Percentiles rank a stretch among this genome's conserved stretches.
Evolutionary conservation across 2,888 invertebrate genomes (phyloP).

Genomic region (Abscondita cerata): DNA sequence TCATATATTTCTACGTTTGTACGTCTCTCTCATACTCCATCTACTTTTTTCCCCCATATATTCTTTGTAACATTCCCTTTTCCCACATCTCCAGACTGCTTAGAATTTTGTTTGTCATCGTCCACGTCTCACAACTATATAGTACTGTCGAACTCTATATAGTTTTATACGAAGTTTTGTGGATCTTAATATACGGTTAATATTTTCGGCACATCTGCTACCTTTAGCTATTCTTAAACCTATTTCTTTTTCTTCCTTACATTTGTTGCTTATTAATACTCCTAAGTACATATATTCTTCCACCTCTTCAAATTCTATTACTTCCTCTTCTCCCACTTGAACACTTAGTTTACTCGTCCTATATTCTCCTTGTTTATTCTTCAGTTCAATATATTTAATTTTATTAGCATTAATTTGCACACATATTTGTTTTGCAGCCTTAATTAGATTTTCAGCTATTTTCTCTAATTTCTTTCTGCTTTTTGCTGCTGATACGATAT

Average conservation of each 20-base stretch:
- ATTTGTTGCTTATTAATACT: constrained; percentile 4
- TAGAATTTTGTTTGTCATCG: constrained; percentile 11
- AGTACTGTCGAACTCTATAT: constrained; percentile 1
- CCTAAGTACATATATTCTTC: constrained; percentile 14
- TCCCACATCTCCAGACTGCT: constrained; percentile 17
- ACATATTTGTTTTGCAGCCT: not conserved
- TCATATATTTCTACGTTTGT: constrained; percentile 9
- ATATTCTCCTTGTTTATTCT: too few relatives aligned
- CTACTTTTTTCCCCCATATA: constrained; percentile 14
- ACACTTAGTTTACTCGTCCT: not conserved
- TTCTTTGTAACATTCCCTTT: constrained; percentile 4
- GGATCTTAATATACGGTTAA: not conserved
- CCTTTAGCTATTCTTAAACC: constrained; percentile 11
- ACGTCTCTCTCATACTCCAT: constrained; percentile 14
- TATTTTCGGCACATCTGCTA: constrained; percentile 2
- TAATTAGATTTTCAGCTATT: not conserved
- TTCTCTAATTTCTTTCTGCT: not conserved
- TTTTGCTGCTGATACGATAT: too few relatives aligned
- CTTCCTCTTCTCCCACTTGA: too few relatives aligned
- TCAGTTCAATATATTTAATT: constrained; percentile 15
- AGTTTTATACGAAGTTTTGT: constrained; percentile 4
- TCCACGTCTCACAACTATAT: constrained; percentile 10
- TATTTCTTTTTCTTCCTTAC: constrained; percentile 15
- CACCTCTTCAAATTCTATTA: constrained; percentile 12
- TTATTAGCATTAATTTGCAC: constrained; percentile 10